phyloP scores from a whole-genome alignment of 1,140 invertebrate genomes.

The Centruroides vittatus region DNA sequence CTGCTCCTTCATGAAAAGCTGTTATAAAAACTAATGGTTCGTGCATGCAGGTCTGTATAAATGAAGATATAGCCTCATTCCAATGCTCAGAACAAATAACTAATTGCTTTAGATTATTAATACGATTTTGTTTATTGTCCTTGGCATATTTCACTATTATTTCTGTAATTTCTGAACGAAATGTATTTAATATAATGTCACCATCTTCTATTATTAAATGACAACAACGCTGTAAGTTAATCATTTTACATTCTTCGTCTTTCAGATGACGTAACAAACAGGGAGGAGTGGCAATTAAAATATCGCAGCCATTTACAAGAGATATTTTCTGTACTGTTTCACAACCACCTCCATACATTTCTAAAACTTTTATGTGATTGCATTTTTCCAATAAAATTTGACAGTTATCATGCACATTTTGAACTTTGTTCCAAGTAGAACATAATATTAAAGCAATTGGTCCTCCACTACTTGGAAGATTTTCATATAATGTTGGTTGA shows the following conservation, averaged over 20 bases:
- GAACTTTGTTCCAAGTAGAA: conserved; percentile 9
- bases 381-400: not conserved
- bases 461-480: not conserved
- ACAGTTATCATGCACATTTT: conserved; percentile 1
- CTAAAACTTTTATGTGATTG: not conserved
- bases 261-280: conserved; percentile 2
- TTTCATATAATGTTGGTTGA: not conserved
- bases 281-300: conserved; percentile 8
- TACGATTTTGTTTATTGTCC: too few relatives aligned
- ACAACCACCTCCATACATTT: conserved; percentile 1
- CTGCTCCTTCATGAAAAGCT: conserved; percentile 7
- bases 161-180: too few relatives aligned
- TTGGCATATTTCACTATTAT: too few relatives aligned
- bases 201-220: conserved; percentile 12
- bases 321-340: conserved; percentile 1
- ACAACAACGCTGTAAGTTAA: not conserved
- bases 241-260: not conserved
- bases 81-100: conserved; percentile 8
- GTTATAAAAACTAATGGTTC: conserved; percentile 4
- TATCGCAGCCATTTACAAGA: conserved; percentile 11
- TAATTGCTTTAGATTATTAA: not conserved
- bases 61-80: not conserved
- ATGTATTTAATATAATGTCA: not conserved
- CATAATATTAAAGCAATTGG: conserved; percentile 10
- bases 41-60: conserved; percentile 2